These are phyloP conservation scores for Eudasyphora cyanicolor DNA, from an alignment of 2,888 invertebrate genomes.

Conservation along the genomic window DNA sequence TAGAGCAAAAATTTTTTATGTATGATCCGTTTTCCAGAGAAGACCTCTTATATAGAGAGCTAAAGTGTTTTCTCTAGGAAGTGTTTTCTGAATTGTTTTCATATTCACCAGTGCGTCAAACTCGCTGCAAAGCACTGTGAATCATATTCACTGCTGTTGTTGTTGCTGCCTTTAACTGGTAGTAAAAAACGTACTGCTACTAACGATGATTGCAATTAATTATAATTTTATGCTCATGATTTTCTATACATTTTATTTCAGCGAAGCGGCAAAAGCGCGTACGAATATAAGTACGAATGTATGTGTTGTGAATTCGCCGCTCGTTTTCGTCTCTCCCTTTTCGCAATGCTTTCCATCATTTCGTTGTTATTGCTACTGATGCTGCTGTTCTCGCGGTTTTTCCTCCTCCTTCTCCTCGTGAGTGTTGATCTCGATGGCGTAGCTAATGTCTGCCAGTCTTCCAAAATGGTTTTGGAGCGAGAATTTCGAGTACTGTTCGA, in stretches of 20 bases:
- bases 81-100: no score
- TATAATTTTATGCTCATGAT: constrained; percentile 65
- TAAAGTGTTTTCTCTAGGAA: no score
- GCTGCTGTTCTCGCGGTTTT: constrained; percentile 19
- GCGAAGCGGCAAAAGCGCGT: background rate
- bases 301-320: no score
- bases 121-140: no score
- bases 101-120: no score
- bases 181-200: background rate
- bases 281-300: no score
- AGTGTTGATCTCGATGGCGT: background rate
- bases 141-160: background rate
- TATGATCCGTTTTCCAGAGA: no score
- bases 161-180: background rate
- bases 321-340: background rate
- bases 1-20: no score
- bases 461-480: background rate
- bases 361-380: constrained; percentile 19
- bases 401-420: constrained; percentile 40
- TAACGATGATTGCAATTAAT: constrained; percentile 62
- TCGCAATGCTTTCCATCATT: background rate
- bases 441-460: background rate
- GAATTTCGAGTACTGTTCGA: constrained; percentile 6
- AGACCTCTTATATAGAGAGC: no score
- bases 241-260: constrained; percentile 47